Percentiles rank a stretch among this genome's conserved stretches.
phyloP scores from a whole-genome alignment of 2,113 vertebrate species.

The Pholis gunnellus region DNA sequence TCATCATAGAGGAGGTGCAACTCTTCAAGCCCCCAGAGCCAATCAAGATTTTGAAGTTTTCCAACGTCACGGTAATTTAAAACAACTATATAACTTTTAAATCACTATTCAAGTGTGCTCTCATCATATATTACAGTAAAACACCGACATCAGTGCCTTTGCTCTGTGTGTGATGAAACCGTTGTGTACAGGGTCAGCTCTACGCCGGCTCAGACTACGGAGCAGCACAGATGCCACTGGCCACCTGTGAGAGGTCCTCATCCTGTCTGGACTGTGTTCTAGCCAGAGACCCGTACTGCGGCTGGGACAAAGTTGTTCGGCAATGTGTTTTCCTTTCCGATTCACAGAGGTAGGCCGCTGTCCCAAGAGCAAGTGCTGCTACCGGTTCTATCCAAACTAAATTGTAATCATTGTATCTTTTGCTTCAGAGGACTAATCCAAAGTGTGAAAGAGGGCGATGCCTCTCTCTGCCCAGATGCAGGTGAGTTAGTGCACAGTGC shows the following conservation, averaged over 20 bases:
- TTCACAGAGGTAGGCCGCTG: slow-evolving; percentile 14
- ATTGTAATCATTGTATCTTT: slow-evolving; percentile 9
- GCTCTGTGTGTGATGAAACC: slow-evolving; percentile 16
- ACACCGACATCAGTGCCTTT: neutral
- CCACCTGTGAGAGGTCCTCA: slow-evolving; percentile 76
- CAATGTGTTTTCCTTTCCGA: slow-evolving; percentile 69
- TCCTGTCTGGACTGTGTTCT: slow-evolving; percentile 85
- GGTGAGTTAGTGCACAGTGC: slow-evolving; percentile 61
- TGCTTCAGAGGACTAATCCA: slow-evolving; percentile 81
- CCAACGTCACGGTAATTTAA: slow-evolving; percentile 77
- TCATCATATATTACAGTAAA: neutral
- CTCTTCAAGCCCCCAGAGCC: slow-evolving; percentile 77
- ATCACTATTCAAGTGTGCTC: neutral
- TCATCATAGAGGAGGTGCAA: slow-evolving; percentile 87
- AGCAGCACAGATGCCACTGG: slow-evolving; percentile 81
- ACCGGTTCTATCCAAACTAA: neutral
- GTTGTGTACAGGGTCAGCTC: slow-evolving; percentile 73
- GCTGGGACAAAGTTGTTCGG: slow-evolving; percentile 69
- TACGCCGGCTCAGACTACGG: slow-evolving; percentile 81
- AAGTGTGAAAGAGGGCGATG: slow-evolving; percentile 78
- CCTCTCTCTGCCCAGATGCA: slow-evolving; percentile 74
- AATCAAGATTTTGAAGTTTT: slow-evolving; percentile 81
- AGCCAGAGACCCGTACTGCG: slow-evolving; percentile 87
- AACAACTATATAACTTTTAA: neutral
- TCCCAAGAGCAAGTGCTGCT: neutral